phyloP scores from a whole-genome alignment of 1,140 invertebrate genomes.

The Trachelipus rathkii region DNA sequence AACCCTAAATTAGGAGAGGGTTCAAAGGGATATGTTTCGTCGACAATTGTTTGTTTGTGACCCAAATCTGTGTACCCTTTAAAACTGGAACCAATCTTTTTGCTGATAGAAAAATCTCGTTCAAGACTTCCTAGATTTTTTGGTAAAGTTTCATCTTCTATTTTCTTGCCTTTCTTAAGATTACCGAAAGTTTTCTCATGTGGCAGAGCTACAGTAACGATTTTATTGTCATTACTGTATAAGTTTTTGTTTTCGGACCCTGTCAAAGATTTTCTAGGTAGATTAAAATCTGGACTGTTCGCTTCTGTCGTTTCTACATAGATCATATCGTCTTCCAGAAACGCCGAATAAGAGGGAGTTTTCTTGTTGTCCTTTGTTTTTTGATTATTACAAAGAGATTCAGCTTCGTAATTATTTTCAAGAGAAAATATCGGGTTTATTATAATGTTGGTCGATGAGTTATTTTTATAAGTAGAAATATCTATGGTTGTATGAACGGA shows the following conservation, averaged over 20 bases:
- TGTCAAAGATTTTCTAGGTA: neutral
- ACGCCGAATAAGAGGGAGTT: neutral
- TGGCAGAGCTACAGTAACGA: neutral
- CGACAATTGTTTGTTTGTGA: neutral
- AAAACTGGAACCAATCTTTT: neutral
- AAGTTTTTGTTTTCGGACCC: neutral
- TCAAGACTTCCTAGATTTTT: neutral
- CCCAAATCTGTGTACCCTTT: neutral
- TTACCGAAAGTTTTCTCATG: neutral
- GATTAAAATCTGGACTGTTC: neutral
- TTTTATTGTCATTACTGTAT: neutral
- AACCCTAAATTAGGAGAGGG: too few species aligned
- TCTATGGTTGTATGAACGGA: neutral
- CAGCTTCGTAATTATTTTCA: neutral
- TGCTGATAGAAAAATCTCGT: neutral
- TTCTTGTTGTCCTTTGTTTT: neutral
- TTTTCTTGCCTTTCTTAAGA: neutral
- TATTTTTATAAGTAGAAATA: neutral
- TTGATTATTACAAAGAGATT: neutral
- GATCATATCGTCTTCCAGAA: neutral
- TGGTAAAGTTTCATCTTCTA: neutral
- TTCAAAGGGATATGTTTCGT: neutral
- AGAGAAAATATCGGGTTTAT: slow-evolving; percentile 10
- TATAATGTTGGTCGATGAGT: neutral
- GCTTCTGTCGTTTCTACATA: neutral